These are phyloP conservation scores for Oreocharis arfaki DNA, from an alignment of 2,113 vertebrate species.

Conservation along the genomic window DNA sequence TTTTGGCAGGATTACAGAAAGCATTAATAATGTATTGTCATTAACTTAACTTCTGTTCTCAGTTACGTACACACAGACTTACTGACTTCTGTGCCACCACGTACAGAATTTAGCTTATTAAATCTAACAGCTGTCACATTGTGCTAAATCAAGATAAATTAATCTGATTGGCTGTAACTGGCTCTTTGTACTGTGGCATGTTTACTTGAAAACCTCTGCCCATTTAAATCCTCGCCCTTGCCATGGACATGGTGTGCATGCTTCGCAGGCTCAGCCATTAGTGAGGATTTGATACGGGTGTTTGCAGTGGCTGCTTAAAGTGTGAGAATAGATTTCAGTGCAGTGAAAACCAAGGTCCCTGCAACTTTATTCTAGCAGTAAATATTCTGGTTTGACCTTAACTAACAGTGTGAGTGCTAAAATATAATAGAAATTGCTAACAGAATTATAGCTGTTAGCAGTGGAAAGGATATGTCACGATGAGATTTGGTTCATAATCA, in stretches of 20 bases:
- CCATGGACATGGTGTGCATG: background rate
- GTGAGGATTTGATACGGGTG: background rate
- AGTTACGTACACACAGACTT: background rate
- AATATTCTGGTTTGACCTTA: background rate
- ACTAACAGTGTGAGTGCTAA: background rate
- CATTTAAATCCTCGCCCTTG: background rate
- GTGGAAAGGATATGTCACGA: background rate
- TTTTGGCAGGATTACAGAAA: slow-evolving; percentile 7
- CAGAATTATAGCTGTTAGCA: background rate
- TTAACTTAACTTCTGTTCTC: slow-evolving; percentile 35
- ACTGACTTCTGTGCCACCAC: background rate
- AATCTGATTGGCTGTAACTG: slow-evolving; percentile 20
- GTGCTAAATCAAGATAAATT: slow-evolving; percentile 48
- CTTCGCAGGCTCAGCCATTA: background rate
- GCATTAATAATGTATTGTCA: slow-evolving; percentile 40
- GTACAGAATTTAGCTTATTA: slow-evolving; percentile 31
- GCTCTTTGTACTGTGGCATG: slow-evolving; percentile 12
- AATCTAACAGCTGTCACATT: slow-evolving; percentile 40
- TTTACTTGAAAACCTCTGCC: slow-evolving; percentile 26
- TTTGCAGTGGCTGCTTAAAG: background rate
- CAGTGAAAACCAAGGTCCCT: background rate
- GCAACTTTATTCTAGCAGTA: background rate
- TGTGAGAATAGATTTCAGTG: background rate
- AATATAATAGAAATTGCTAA: background rate
- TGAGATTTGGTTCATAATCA: background rate